A percentile compares a stretch with the other conserved stretches of the same genome.
Evolutionary conservation across 2,888 invertebrate species (phyloP).

Genomic region (Pseudanteris insignis): DNA sequence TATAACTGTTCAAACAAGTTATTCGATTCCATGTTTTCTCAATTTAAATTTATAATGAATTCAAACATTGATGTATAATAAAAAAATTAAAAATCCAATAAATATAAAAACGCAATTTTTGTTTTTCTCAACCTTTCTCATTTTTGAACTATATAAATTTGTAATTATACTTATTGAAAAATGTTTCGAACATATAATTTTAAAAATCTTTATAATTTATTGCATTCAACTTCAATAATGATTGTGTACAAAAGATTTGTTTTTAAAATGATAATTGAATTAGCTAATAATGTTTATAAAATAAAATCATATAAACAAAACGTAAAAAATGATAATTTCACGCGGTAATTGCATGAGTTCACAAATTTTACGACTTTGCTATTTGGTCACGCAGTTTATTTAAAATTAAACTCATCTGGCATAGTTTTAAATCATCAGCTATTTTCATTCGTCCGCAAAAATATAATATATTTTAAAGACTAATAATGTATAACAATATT

Average conservation of each 20-base stretch:
- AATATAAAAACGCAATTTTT: no score
- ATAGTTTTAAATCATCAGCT: slow-evolving; percentile 7
- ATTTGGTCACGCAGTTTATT: slow-evolving; percentile 8
- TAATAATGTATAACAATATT: no score
- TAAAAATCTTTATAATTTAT: slow-evolving; percentile 18
- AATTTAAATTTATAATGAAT: no score
- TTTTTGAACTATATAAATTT: no score
- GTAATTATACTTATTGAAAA: no score
- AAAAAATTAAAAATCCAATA: no score
- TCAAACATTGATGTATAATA: no score
- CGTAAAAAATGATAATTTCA: slow-evolving; percentile 19
- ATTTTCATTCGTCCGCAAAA: slow-evolving; percentile 9
- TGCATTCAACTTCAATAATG: slow-evolving; percentile 29
- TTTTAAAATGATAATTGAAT: slow-evolving; percentile 55
- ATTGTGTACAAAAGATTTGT: slow-evolving; percentile 48
- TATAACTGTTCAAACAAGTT: no score
- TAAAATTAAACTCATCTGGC: slow-evolving; percentile 6
- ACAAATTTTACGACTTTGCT: slow-evolving; percentile 7
- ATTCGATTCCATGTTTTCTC: no score
- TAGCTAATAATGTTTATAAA: slow-evolving; percentile 52
- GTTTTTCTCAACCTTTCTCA: no score
- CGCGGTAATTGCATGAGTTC: slow-evolving; percentile 17
- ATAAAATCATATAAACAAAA: slow-evolving; percentile 44
- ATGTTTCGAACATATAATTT: slow-evolving; percentile 6
- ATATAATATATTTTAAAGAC: no score